Conservation (phyloP, 2,888 invertebrate species). For the Galerucella nymphaeae region DNA sequence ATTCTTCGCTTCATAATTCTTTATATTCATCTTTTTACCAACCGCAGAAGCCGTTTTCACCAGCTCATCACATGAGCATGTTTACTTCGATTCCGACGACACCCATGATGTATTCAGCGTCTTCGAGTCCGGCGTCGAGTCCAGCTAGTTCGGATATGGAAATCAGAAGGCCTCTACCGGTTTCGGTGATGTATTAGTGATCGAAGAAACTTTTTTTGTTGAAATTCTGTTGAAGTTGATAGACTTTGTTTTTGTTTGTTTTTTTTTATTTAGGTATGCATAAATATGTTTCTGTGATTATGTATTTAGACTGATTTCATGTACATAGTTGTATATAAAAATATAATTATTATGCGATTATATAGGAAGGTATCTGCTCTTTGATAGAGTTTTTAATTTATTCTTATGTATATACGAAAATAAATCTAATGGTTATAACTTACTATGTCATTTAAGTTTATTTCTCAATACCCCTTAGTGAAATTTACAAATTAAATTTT, state of each 20-base stretch:
- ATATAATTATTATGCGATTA: slow-evolving; percentile 9
- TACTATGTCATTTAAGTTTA: not conserved
- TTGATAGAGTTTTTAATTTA: slow-evolving; percentile 43
- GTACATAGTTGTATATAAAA: slow-evolving; percentile 42
- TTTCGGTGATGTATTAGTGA: slow-evolving; percentile 76
- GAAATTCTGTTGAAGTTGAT: slow-evolving; percentile 32
- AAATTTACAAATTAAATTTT: too few relatives aligned
- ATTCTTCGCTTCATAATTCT: slow-evolving; percentile 74
- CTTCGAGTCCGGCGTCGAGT: slow-evolving; percentile 64
- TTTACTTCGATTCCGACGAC: slow-evolving; percentile 60
- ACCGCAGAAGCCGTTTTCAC: slow-evolving; percentile 68
- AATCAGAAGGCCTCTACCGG: slow-evolving; percentile 76
- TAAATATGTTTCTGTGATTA: slow-evolving; percentile 47
- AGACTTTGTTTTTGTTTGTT: slow-evolving; percentile 30
- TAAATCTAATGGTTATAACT: slow-evolving; percentile 30
- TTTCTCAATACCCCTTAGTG: too few relatives aligned
- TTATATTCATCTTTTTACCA: slow-evolving; percentile 77
- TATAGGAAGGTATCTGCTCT: slow-evolving; percentile 35
- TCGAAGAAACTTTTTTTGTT: slow-evolving; percentile 22
- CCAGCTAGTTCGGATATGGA: slow-evolving; percentile 64
- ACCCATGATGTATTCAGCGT: slow-evolving; percentile 63
- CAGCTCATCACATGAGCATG: slow-evolving; percentile 66
- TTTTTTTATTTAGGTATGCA: slow-evolving; percentile 23
- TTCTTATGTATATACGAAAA: slow-evolving; percentile 38
- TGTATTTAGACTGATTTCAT: slow-evolving; percentile 51